Evolutionary conservation across 2,888 invertebrate genomes (phyloP).

Genomic region (Carterocephalus palaemon): DNA sequence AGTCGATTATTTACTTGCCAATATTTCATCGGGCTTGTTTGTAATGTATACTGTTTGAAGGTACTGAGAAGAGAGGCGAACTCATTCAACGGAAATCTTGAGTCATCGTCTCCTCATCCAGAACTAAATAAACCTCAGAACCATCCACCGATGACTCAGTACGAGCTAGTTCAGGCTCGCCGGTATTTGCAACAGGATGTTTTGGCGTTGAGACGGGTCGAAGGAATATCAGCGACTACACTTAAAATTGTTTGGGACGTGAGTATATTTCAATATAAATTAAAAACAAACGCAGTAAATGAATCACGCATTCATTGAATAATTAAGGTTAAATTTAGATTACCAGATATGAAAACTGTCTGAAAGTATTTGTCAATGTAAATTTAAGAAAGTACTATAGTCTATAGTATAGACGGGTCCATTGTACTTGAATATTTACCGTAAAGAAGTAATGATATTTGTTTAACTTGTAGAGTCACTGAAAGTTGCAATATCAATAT

Average conservation of each 20-base stretch:
- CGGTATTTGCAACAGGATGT: constrained; percentile 88
- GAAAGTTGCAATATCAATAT: no score
- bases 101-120: constrained; percentile 65
- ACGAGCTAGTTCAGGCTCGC: constrained; percentile 87
- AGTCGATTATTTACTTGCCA: background rate
- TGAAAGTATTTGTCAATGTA: no score
- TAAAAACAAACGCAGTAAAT: no score
- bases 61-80: constrained; percentile 70
- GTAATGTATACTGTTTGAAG: constrained; percentile 36
- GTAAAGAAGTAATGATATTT: no score
- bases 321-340: constrained; percentile 4
- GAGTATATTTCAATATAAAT: constrained; percentile 47
- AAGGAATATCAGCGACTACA: constrained; percentile 86
- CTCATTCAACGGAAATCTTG: constrained; percentile 58
- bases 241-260: constrained; percentile 90
- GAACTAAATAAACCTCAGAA: constrained; percentile 74
- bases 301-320: background rate
- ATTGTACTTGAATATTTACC: no score
- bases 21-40: background rate
- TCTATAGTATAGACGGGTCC: no score
- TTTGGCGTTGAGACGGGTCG: constrained; percentile 83
- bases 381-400: no score
- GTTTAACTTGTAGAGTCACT: no score
- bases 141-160: constrained; percentile 83
- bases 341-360: no score